phyloP scores from a whole-genome alignment of 2,888 invertebrate genomes.

The Nephrotoma appendiculata region DNA sequence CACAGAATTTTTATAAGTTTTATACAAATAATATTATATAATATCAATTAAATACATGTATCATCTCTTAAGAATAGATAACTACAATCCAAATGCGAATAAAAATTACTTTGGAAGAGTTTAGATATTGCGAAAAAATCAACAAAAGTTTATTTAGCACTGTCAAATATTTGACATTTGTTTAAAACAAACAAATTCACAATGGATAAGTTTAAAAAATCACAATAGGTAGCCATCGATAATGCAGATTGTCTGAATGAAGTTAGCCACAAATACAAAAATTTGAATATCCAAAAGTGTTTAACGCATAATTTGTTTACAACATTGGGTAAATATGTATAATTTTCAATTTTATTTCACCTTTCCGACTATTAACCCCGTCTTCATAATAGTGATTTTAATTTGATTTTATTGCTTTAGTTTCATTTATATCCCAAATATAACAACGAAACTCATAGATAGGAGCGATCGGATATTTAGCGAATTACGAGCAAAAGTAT shows the following conservation, averaged over 20 bases:
- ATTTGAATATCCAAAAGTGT: neutral
- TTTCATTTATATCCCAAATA: too few relatives aligned
- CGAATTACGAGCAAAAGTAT: too few relatives aligned
- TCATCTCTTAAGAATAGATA: neutral
- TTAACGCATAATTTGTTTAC: too few relatives aligned
- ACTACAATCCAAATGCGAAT: neutral
- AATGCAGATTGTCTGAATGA: neutral
- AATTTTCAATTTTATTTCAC: too few relatives aligned
- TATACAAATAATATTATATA: neutral
- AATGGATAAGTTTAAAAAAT: neutral
- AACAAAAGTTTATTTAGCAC: neutral
- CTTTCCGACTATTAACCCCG: too few relatives aligned
- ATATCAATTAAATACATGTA: neutral
- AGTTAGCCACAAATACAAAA: neutral
- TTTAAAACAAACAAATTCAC: neutral
- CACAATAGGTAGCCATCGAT: neutral
- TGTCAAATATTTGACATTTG: neutral
- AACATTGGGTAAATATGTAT: too few relatives aligned
- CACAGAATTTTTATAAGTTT: neutral
- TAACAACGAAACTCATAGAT: too few relatives aligned
- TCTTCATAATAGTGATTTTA: too few relatives aligned
- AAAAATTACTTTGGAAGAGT: neutral
- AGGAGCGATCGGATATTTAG: too few relatives aligned
- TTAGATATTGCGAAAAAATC: neutral
- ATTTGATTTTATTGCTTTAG: too few relatives aligned